Base-by-base conservation (phyloP, 2,797 vertebrate species). In the Borostomias antarcticus region DNA sequence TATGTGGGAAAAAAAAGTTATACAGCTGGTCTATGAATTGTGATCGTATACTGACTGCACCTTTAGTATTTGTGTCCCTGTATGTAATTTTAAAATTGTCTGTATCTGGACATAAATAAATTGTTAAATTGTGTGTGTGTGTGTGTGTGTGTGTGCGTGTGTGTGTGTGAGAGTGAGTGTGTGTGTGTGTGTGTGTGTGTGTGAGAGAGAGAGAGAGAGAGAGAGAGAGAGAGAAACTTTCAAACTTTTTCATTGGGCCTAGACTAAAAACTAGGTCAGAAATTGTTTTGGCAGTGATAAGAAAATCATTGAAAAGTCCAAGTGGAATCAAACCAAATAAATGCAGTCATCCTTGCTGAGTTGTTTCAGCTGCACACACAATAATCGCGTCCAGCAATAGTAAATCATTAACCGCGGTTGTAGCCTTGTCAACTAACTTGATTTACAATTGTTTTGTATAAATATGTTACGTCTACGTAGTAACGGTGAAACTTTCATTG, bases 361-460 rank as follows among this genome's bases (percentile, higher is more conserved):
- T 58, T 58, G 57, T 37, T n/a, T 37, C 73, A 77, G 75, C 70
- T 84, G 80, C 71, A 83, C 47, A 50, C 47, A 50, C 21, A n/a
- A 50, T 21, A 21, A 19, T 21, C 47, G 19, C 19, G 8, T 19
- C 3, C 75, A 80, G 85, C 81, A 85, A 85, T 77, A 66, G 85
- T 82, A 75, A 88, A 86, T 78, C 51, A 85, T 88, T 85, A 85
- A 86, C 84, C 62, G 79, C 35, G 13, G 35, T 37, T 11, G 13
- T n/a, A 37, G 10, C 9, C 23, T 5, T 4, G 51, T 53, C 25
- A 53, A 53, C 51, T n/a, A n/a, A n/a, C n/a, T n/a, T n/a, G n/a
- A n/a, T n/a, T n/a, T n/a, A n/a, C n/a, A n/a, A n/a, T n/a, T n/a
- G 40, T n/a, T 45, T 45, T 3, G n/a, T n/a, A n/a, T 8, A 17